Evolutionary conservation across 1,140 invertebrate genomes (phyloP), one percentile per base, ranked within the genome.

Genomic region (Micrasema longulum): DNA sequence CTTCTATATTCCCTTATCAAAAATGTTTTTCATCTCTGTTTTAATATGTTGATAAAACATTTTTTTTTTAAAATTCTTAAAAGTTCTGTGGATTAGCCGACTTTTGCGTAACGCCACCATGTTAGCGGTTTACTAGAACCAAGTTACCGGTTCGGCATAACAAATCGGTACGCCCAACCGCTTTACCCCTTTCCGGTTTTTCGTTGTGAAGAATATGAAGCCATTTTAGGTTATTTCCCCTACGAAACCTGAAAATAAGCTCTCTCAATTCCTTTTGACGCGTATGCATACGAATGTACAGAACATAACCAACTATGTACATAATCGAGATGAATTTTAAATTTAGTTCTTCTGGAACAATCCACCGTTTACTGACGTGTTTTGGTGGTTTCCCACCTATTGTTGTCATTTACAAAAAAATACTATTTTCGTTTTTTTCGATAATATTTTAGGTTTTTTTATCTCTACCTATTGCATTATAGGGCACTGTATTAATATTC

Each of bases 61-160:
- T n/a, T n/a, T n/a, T n/a, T n/a, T n/a, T n/a, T n/a, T n/a, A n/a
- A n/a, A n/a, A n/a, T n/a, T n/a, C n/a, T n/a, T n/a, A n/a, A n/a
- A n/a, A n/a, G n/a, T n/a, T n/a, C n/a, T 31, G 26, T 31, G 26
- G 26, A 2, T 31, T 31, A 7, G 20, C 18, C 18, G 48, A 23
- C 23, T 52, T 52, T 18, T 23, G 26, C 26, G 20, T 20, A 7
- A 11, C 10, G 48, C 48, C 5, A 36, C 14, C n/a, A 45, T 14
- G 53, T 60, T 60, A 41, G 35, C 36, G 55, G 55, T 38, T 60
- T 60, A 60, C 22, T 60, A 6, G 16, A 3, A 41, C 35, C 16
- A 9, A 60, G 55, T 60, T 60, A 60, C 55, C 31, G 35, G 55
- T 60, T 60, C 22, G 35, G 36, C 14, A 38, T 60, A 60, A 60